Evolutionary conservation across 2,888 invertebrate species (phyloP).

Genomic region (Eilema griseolum): DNA sequence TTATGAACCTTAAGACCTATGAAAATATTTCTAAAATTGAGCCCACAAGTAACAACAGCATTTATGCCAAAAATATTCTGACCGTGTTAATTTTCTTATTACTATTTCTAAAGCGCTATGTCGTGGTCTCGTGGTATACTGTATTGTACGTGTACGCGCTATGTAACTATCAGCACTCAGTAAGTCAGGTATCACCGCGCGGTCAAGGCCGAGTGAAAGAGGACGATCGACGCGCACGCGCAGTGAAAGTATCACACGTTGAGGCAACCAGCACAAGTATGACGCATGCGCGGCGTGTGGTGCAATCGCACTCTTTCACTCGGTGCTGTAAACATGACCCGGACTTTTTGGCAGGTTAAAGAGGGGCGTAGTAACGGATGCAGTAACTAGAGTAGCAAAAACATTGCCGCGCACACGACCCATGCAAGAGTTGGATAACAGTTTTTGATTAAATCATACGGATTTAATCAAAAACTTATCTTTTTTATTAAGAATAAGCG

Average conservation of each 20-base stretch:
- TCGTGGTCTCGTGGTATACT: not conserved
- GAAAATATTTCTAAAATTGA: not conserved
- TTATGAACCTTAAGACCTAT: not conserved
- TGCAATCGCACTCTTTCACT: constrained; percentile 17
- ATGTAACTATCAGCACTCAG: not conserved
- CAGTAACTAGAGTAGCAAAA: not conserved
- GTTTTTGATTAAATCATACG: not conserved
- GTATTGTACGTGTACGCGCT: not conserved
- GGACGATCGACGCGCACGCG: constrained; percentile 25
- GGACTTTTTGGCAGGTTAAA: constrained; percentile 13
- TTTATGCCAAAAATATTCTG: no score
- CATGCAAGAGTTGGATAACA: not conserved
- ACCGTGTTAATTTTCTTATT: not conserved
- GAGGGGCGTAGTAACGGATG: constrained; percentile 7
- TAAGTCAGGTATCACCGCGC: not conserved
- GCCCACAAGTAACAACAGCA: no score
- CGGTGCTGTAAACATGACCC: constrained; percentile 20
- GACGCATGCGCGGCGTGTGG: constrained; percentile 36
- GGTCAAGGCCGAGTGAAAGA: constrained; percentile 54
- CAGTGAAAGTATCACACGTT: constrained; percentile 41
- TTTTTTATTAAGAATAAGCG: not conserved
- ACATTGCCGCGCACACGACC: not conserved
- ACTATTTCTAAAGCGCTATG: not conserved
- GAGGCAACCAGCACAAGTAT: constrained; percentile 11
- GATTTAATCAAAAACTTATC: no score